Percentiles rank a stretch among this genome's conserved stretches.
Conservation (phyloP, 2,888 invertebrate genomes). For the Drosophila tanythrix region DNA sequence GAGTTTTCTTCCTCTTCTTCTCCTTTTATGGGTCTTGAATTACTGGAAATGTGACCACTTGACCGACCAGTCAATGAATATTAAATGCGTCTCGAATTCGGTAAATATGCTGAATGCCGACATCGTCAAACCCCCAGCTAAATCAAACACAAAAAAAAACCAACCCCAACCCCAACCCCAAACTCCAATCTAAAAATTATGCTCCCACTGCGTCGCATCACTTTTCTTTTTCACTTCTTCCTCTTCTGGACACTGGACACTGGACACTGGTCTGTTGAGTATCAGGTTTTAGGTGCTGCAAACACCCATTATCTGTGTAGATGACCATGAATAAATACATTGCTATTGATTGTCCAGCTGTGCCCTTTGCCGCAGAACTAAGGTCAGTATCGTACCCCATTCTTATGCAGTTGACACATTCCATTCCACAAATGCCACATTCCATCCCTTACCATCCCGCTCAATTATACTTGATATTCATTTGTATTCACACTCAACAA, state of each 20-base stretch:
- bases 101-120: slow-evolving; percentile 38
- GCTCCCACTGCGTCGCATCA: slow-evolving; percentile 44
- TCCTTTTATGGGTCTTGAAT: slow-evolving; percentile 50
- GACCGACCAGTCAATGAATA: slow-evolving; percentile 68
- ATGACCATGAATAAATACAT: slow-evolving; percentile 2
- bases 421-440: background rate
- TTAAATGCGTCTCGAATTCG: slow-evolving; percentile 48
- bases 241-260: background rate
- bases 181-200: slow-evolving; percentile 34
- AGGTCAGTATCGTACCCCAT: background rate
- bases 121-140: slow-evolving; percentile 1
- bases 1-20: background rate
- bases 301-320: background rate
- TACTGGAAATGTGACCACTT: slow-evolving; percentile 67
- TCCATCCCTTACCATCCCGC: background rate
- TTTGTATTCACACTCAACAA: too few species aligned
- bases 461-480: background rate
- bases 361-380: background rate
- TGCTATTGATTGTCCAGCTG: background rate
- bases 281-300: slow-evolving; percentile 14
- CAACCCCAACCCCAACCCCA: slow-evolving; percentile 2
- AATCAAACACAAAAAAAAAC: background rate
- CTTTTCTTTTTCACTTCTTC: slow-evolving; percentile 6
- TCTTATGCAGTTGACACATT: background rate
- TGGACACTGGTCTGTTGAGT: background rate